Evolutionary conservation across 2,888 invertebrate species (phyloP), one percentile per base, ranked within the genome.

Genomic region (Trichogramma dendrolimi): DNA sequence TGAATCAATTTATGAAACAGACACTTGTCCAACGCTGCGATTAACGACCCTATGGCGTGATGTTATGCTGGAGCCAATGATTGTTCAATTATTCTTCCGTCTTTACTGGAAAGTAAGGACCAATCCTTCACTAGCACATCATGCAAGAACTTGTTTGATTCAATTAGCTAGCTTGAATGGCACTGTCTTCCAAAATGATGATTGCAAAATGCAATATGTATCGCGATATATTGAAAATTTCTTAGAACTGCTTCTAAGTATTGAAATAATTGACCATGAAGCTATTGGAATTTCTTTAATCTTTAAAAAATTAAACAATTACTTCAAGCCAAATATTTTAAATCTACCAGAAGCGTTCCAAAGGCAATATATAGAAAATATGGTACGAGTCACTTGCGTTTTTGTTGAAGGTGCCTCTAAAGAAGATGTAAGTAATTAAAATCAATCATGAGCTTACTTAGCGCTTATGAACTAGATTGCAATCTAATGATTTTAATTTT

Each of bases 41-140:
- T 85, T 86, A 57, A 85, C 85, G 68, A 76, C 81, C 66, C 75
- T 84, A 68, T 95, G 94, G 94, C 82, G 84, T 62, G 90, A 91
- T 65, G 84, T 90, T 0, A 86, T 94, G 67, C 81, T 92, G 67
- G 87, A 91, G 72, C 87, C 90, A 4, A 84, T 86, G 66, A 81
- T 93, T 11, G 77, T 92, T 54, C 84, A 88, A n/a, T 78, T 94
- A 47, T 90, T 93, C 81, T 94, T 92, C 75, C 87, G 88, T 75
- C 82, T 91, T 44, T 93, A 94, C 78, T 87, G 89, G 84, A 90
- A 91, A 81, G 88, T 94, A 5, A 83, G 93, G 53, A 84, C 86
- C 51, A 86, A 88, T 73, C 87, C 88, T 38, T 86, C 89, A 51
- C 81, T 94, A 70, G 86, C 89, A 6, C 89, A 89, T 74, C 89